Evolutionary conservation across 2,888 invertebrate genomes (phyloP), one percentile per base, ranked within the genome.

Genomic region (Cephus nigrinus): DNA sequence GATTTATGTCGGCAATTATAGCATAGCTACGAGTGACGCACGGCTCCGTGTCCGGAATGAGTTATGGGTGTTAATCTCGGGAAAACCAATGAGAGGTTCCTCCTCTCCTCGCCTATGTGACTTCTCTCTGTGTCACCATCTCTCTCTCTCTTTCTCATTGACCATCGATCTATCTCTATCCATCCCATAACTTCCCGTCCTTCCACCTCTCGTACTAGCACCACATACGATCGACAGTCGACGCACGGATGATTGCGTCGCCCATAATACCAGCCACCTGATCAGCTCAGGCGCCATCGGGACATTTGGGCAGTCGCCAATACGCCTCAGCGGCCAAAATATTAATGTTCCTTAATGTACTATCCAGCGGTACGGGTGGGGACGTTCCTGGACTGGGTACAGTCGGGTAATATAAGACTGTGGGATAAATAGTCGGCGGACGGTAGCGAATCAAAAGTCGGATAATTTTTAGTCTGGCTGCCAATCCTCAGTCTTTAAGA

Each of bases 1-100:
- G 91, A 91, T 91, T 91, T 91, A 91, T 91, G 90, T 87, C 89
- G 88, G 90, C 90, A 91, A 91, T 91, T 91, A 91, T 90, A 87
- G 89, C 90, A 86, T 86, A 86, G 88, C 89, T 88, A 87, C 86
- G 88, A 90, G 88, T 90, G 90, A 90, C 90, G 89, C 88, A 88
- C 89, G 86, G 85, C 86, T 87, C 82, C 88, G 88, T 87, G 88
- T 90, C 88, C 86, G 82, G 88, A 88, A 89, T 90, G 91, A 90
- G 87, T 91, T 91, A 91, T 90, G 89, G 88, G 88, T 88, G 90
- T 89, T 90, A 91, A 91, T 91, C 90, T 90, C 89, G 89, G 88
- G 88, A 88, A 89, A 89, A 88, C 88, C 89, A 87, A 87, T 86
- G 86, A 87, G 84, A 84, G 85, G 82, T 78, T 76, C 79, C 71